Evolutionary conservation across 53 echinoderm and acorn worm genomes (phyloP), one percentile per base, ranked within the genome.

Genomic region (Echinarachnius parma): DNA sequence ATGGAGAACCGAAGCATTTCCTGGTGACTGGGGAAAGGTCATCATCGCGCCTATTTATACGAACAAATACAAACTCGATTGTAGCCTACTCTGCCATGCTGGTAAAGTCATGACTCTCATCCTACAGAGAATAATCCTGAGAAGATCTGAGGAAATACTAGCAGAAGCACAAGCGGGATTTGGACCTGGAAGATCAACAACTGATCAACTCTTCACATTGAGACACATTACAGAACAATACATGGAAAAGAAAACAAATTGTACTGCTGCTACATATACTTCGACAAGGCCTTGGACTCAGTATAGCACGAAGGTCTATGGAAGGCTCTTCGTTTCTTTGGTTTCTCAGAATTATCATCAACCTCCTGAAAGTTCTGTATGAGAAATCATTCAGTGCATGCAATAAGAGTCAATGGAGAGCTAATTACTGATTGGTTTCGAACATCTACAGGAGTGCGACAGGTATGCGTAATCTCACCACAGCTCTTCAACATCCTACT

Each of bases 301-400:
- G 14, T 75, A 16, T 76, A 28, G 77, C 77, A 76, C n/a, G n/a
- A n/a, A 31, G 75, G 75, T 10, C 44, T 75, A 4, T 56, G 75
- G 58, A 56, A 36, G 24, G 57, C 75, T 13, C 30, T 75, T 7
- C 11, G 16, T 23, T 69, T 75, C 45, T 59, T 75, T 59, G 75
- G 59, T 10, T 75, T 31, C 42, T 14, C 21, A 42, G 15, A 10
- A 75, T 56, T 21, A 24, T 58, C 28, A 42, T 59, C 19, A 34
- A 34, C 4, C 27, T 75, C 28, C 23, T 75, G 19, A 53, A 59
- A 19, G 35, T 61, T 5, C 47, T 76, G 21, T 60, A 76, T 45
- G 9, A 61, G 31, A 24, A 61, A 42, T 59, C 77, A 25, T 23
- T 21, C 28, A 76, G 77, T 44, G 60, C n/a, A n/a, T n/a, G n/a